Evolutionary conservation across 2,113 vertebrate genomes (phyloP), one percentile per base, ranked within the genome.

Genomic region (Ondatra zibethicus): DNA sequence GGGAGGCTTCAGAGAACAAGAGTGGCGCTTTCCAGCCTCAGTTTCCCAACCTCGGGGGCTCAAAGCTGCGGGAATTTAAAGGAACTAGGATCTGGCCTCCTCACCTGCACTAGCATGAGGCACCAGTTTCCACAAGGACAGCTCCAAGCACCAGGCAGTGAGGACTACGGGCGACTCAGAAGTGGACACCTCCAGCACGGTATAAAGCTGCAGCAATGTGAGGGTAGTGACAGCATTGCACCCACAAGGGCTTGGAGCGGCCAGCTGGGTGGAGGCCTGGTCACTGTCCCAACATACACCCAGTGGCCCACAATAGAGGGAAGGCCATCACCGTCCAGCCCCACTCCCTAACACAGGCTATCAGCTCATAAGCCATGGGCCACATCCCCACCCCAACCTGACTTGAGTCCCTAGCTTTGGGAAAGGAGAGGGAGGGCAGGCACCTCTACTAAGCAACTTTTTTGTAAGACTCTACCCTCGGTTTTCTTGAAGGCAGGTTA

Each of bases 11-110:
- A 86, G 47, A 7, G 76, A 70, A 63, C 55, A 84, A 16, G 39
- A 27, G 45, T 65, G 36, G 45, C 29, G 21, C 55, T 78, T 63
- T 82, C 82, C 55, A 93, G 91, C 96, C 96, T 97, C 97, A 95
- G 94, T 97, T 96, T 97, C 92, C 96, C 88, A 68, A 39, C 14
- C 27, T 23, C 13, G 39, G 39, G 31, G 77, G 10, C 29, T 77
- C 85, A 50, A 47, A 50, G 55, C 77, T 50, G 6, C 42, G 39
- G 76, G 39, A 42, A 61, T 25, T 42, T 31, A 68, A 25, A 65
- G 78, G 5, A 16, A 36, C 85, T 2, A 13, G 31, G 82, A 66
- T 75, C 73, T 31, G 9, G 14, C 31, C 73, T 29, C 39, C 55
- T 55, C 3, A 5, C 39, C 47, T 36, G 75, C 2, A 21, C 27